Conservation (phyloP, 30 jellyfish, hydroid and myxozoan genomes). For the Mastigias papua region DNA sequence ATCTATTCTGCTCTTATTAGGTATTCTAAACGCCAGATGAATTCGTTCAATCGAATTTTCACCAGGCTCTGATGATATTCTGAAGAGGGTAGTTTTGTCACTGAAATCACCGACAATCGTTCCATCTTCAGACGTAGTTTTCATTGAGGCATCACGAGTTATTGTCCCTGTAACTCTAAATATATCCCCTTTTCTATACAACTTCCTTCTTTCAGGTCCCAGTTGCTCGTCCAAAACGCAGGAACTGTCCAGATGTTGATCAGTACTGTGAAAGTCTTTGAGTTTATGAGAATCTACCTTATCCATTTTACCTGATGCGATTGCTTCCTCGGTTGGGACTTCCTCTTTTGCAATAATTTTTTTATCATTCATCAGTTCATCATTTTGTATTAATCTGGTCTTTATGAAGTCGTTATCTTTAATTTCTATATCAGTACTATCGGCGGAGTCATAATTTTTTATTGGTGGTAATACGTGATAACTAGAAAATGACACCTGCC, state of each 20-base stretch:
- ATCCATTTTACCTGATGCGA: background rate
- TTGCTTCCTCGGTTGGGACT: background rate
- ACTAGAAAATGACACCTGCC: slow-evolving; percentile 28
- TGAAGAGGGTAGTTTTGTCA: background rate
- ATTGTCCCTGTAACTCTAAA: background rate
- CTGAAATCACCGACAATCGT: background rate
- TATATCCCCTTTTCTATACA: slow-evolving; percentile 64
- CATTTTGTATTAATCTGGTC: background rate
- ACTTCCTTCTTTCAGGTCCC: slow-evolving; percentile 2
- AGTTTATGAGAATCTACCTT: background rate
- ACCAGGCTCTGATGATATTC: slow-evolving; percentile 28
- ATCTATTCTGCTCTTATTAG: slow-evolving; percentile 22
- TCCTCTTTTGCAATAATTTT: background rate
- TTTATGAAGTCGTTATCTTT: background rate
- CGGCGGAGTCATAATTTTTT: background rate
- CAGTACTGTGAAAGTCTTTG: background rate
- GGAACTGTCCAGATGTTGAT: background rate
- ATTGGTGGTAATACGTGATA: slow-evolving; percentile 59
- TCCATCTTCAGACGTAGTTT: background rate
- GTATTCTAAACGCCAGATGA: slow-evolving; percentile 48
- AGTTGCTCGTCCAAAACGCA: background rate
- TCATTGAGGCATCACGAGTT: background rate
- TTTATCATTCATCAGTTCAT: background rate
- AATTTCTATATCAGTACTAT: background rate
- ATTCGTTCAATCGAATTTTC: background rate